Conservation (phyloP, 2,797 vertebrate genomes). For the Myotis vivesi region DNA sequence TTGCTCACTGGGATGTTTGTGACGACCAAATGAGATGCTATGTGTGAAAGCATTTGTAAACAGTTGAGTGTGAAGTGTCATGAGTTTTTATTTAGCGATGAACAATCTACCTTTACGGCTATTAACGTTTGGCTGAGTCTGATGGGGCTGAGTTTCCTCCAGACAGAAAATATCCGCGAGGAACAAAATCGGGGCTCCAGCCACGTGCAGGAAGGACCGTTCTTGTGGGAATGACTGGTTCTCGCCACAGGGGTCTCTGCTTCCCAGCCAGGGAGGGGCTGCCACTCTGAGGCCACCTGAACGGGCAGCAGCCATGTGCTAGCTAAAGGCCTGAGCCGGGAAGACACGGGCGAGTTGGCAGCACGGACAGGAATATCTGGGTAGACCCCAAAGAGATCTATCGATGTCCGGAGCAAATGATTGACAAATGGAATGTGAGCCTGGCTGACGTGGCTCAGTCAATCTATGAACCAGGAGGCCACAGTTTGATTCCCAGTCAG, state of each 20-base stretch:
- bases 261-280: not conserved
- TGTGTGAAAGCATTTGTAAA: not conserved
- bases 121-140: not conserved
- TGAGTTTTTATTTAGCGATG: not conserved
- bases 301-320: too few species aligned
- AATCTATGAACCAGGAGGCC: too few species aligned
- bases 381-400: not conserved
- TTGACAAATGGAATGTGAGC: not conserved
- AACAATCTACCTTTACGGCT: not conserved
- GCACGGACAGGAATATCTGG: not conserved
- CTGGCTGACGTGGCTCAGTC: too few species aligned
- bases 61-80: not conserved
- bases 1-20: not conserved
- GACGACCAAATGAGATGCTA: not conserved
- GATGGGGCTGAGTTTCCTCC: constrained; percentile 7
- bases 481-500: too few species aligned
- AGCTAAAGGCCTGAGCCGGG: not conserved
- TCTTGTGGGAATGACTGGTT: not conserved
- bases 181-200: not conserved
- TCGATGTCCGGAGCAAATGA: not conserved
- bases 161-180: not conserved
- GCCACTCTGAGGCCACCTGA: not conserved
- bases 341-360: not conserved
- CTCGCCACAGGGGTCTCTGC: not conserved
- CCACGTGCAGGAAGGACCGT: not conserved